phyloP scores from a whole-genome alignment of 2,888 invertebrate genomes.

The Lissonota sp. region DNA sequence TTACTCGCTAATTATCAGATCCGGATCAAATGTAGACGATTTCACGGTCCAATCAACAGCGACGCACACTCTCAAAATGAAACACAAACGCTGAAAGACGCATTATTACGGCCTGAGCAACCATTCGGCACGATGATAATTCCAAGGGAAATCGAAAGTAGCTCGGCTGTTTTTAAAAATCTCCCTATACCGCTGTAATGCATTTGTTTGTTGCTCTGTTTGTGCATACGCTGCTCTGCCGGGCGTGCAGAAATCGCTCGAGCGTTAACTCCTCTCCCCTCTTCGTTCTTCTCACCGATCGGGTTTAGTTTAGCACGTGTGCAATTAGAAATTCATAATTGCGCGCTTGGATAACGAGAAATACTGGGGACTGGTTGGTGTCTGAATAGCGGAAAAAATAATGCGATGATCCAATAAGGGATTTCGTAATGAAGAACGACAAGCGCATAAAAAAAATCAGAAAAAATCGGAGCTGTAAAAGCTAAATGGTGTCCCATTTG shows the following conservation, averaged over 20 bases:
- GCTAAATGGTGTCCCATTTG: too few species aligned
- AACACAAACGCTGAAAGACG: too few species aligned
- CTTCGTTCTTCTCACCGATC: not conserved
- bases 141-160: conserved; percentile 67
- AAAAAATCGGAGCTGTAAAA: too few species aligned
- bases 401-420: conserved; percentile 42
- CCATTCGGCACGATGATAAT: conserved; percentile 62
- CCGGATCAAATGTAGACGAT: conserved; percentile 54
- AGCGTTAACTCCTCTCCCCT: conserved; percentile 48
- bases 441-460: not conserved
- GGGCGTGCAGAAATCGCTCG: conserved; percentile 48
- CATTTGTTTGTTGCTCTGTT: conserved; percentile 9
- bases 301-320: conserved; percentile 6
- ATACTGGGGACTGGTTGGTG: conserved; percentile 25
- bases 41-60: conserved; percentile 58
- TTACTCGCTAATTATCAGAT: conserved; percentile 60
- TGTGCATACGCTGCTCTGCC: conserved; percentile 12
- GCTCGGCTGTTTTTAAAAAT: conserved; percentile 57
- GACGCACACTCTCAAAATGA: conserved; percentile 6
- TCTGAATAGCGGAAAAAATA: conserved; percentile 12
- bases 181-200: conserved; percentile 9
- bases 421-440: conserved; percentile 19
- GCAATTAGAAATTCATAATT: conserved; percentile 63
- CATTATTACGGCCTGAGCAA: not conserved
- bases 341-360: conserved; percentile 53